A percentile compares a stretch with the other conserved stretches of the same genome.
phyloP scores from a whole-genome alignment of 2,888 invertebrate species.

The Cantharis lateralis region DNA sequence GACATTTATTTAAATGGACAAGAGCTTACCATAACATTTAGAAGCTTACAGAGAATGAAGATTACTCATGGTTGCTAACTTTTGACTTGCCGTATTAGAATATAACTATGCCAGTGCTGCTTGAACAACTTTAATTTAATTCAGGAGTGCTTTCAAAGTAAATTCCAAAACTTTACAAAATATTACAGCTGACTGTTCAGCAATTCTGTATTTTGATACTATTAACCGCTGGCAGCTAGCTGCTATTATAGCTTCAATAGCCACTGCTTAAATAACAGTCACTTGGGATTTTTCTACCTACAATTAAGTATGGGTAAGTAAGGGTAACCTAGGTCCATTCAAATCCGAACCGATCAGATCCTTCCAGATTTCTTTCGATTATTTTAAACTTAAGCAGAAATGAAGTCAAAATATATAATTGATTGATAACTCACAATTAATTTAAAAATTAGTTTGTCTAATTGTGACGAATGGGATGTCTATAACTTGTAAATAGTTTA shows the following conservation, averaged over 20 bases:
- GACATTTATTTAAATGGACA: background rate
- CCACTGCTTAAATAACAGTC: background rate
- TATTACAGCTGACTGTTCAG: background rate
- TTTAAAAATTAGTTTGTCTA: no score
- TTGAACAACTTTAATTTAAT: background rate
- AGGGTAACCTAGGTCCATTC: no score
- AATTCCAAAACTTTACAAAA: background rate
- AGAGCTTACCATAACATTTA: background rate
- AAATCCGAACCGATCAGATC: no score
- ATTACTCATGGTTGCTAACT: background rate
- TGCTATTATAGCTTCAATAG: background rate
- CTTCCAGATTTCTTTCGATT: no score
- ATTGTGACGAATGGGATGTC: no score
- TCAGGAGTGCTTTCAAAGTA: background rate
- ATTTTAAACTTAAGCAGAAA: no score
- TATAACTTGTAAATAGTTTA: no score
- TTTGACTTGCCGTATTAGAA: background rate
- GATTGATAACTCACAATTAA: no score
- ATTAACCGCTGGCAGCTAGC: background rate
- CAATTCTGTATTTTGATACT: background rate
- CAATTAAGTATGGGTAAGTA: no score
- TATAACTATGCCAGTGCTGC: background rate
- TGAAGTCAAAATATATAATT: no score
- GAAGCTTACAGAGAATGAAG: background rate
- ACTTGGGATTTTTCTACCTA: no score